These are phyloP conservation scores for Incurvaria masculella DNA, from an alignment of 2,888 invertebrate genomes.

Conservation along the genomic window DNA sequence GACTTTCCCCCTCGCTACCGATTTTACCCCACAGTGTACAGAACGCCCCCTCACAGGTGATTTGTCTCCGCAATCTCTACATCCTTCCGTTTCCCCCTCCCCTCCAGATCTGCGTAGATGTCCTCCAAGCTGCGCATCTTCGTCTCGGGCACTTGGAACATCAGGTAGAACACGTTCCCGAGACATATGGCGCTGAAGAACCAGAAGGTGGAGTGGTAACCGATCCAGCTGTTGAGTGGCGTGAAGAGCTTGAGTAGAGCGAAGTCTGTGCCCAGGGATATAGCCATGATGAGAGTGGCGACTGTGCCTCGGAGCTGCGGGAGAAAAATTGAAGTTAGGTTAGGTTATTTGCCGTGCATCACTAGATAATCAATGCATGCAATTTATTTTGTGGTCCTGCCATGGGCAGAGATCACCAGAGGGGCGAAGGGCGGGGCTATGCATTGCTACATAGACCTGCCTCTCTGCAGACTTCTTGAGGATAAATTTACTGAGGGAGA, in stretches of 20 bases:
- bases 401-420: too few species aligned
- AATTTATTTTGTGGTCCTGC: too few species aligned
- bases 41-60: conserved; percentile 27
- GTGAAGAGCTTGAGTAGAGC: conserved; percentile 81
- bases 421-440: too few species aligned
- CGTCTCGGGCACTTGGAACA: conserved; percentile 89
- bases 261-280: conserved; percentile 80
- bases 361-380: too few species aligned
- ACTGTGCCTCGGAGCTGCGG: conserved; percentile 44
- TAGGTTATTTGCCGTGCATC: too few species aligned
- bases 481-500: too few species aligned
- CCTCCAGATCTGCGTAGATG: conserved; percentile 78
- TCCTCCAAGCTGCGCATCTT: conserved; percentile 88
- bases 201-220: conserved; percentile 77
- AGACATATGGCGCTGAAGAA: conserved; percentile 73
- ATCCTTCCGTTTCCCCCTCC: conserved; percentile 34
- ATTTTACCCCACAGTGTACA: too few species aligned
- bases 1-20: too few species aligned
- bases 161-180: conserved; percentile 75
- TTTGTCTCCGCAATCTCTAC: conserved; percentile 25
- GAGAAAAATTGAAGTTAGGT: too few species aligned
- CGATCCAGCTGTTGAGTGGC: conserved; percentile 62
- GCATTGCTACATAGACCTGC: too few species aligned
- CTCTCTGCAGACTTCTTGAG: too few species aligned
- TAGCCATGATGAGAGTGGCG: conserved; percentile 43